Evolutionary conservation across 2,113 vertebrate genomes (phyloP).

Genomic region (Montifringilla adamsi): DNA sequence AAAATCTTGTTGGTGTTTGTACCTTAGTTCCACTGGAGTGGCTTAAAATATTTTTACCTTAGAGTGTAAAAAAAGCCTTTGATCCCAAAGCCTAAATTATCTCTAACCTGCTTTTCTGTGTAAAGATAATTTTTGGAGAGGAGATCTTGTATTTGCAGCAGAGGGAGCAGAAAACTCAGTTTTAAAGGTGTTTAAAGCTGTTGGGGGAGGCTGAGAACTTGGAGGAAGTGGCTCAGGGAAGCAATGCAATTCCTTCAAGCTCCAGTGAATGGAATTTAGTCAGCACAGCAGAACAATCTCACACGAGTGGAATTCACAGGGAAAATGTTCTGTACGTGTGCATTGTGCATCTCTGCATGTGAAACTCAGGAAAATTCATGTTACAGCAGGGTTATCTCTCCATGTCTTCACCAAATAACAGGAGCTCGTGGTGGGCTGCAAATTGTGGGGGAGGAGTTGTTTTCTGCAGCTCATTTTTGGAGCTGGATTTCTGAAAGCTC

Average conservation of each 20-base stretch:
- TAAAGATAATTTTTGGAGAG: not conserved
- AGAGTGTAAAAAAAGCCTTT: not conserved
- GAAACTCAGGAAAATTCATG: not conserved
- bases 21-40: not conserved
- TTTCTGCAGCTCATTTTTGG: not conserved
- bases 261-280: not conserved
- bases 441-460: not conserved
- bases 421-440: not conserved
- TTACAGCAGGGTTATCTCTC: not conserved
- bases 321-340: accelerated
- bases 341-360: not conserved
- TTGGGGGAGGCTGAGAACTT: not conserved
- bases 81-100: not conserved
- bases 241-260: not conserved
- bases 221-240: not conserved
- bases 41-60: not conserved
- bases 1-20: not conserved
- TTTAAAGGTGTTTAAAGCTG: not conserved
- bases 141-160: accelerated
- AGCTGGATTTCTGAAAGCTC: not conserved
- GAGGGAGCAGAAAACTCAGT: not conserved
- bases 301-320: accelerated
- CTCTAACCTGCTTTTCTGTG: not conserved
- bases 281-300: not conserved
- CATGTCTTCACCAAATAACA: not conserved